phyloP scores from a whole-genome alignment of 2,797 vertebrate genomes.

The Pogoniulus pusillus region DNA sequence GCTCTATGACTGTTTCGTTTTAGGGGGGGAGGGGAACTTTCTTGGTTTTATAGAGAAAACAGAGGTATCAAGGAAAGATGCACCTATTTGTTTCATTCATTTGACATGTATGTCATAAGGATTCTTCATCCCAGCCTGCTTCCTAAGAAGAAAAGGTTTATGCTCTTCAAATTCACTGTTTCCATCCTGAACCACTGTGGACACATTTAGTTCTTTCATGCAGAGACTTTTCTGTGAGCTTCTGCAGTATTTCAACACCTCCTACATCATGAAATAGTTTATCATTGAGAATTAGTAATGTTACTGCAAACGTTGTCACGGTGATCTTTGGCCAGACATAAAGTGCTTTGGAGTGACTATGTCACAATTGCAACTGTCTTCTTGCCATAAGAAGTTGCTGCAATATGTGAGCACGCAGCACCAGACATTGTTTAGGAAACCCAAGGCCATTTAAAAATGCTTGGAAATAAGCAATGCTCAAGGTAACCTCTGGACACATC shows the following conservation, averaged over 20 bases:
- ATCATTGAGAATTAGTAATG: not conserved
- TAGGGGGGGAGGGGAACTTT: not conserved
- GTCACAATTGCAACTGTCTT: not conserved
- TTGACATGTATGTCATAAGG: not conserved
- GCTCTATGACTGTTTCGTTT: not conserved
- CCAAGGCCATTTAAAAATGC: not conserved
- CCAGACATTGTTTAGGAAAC: not conserved
- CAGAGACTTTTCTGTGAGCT: not conserved
- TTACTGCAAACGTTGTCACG: not conserved
- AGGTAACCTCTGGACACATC: not conserved
- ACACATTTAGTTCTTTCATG: not conserved
- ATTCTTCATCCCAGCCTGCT: not conserved
- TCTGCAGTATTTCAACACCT: not conserved
- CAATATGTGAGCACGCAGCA: not conserved
- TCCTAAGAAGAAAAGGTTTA: not conserved
- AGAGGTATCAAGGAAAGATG: not conserved
- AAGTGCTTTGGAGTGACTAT: not conserved
- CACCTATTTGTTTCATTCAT: not conserved
- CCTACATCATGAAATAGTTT: not conserved
- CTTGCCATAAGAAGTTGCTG: not conserved
- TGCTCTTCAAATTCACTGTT: not conserved
- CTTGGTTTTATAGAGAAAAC: constrained; percentile 15
- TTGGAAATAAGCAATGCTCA: not conserved
- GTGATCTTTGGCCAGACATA: not conserved
- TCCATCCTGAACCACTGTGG: not conserved